Conservation (phyloP, 2,888 invertebrate species). For the Eilema depressum region DNA sequence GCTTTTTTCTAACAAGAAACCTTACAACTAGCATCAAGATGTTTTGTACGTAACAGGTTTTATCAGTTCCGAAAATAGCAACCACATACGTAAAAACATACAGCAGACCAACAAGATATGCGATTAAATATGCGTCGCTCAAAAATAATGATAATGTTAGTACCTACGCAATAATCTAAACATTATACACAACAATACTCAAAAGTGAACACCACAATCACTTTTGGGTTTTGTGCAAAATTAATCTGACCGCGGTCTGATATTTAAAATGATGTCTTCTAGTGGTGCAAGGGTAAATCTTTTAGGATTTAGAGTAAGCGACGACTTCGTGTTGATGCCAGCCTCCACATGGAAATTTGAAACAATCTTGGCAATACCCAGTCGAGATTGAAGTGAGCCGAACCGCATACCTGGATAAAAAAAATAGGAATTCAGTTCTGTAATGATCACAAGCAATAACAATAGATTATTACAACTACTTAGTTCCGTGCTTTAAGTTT, state of each 20-base stretch:
- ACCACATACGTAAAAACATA: not conserved
- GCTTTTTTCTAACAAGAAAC: not conserved
- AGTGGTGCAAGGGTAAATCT: not conserved
- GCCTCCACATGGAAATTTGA: not conserved
- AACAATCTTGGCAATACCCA: slow-evolving; percentile 11
- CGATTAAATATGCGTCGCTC: no score
- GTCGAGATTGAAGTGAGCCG: slow-evolving; percentile 54
- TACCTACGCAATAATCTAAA: no score
- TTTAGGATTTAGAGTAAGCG: slow-evolving; percentile 8
- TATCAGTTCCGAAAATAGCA: not conserved
- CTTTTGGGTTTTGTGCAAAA: no score
- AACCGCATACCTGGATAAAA: slow-evolving; percentile 59
- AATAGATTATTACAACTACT: no score
- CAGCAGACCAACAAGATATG: no score
- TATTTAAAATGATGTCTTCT: not conserved
- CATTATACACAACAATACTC: no score
- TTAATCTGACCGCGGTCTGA: not conserved
- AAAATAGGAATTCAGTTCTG: slow-evolving; percentile 21
- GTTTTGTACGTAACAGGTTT: not conserved
- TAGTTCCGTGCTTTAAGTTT: no score
- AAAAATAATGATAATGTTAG: no score
- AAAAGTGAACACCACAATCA: no score
- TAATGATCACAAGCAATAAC: no score
- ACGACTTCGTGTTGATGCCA: not conserved
- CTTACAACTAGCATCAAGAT: not conserved